phyloP scores from a whole-genome alignment of 2,797 vertebrate genomes.

The Iguana delicatissima region DNA sequence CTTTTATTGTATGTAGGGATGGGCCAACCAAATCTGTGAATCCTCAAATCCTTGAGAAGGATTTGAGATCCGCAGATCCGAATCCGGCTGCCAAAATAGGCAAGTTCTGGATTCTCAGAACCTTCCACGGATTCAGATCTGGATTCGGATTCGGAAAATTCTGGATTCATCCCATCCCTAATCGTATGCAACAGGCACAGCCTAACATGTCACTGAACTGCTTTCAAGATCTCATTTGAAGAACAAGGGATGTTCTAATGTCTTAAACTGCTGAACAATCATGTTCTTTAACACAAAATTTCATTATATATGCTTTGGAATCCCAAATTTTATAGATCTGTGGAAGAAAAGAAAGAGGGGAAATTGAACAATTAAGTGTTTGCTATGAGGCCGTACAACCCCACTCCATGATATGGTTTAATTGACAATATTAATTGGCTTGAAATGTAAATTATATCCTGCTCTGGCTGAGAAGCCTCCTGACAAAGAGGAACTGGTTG shows the following conservation, averaged over 20 bases:
- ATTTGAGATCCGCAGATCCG: no score
- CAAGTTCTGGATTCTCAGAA: no score
- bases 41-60: no score
- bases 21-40: no score
- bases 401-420: no score
- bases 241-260: conserved; percentile 11
- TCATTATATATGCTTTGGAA: neutral
- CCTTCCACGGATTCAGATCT: no score
- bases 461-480: no score
- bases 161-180: neutral
- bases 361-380: neutral
- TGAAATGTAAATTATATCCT: no score
- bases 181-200: neutral
- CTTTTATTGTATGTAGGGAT: neutral
- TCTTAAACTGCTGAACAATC: conserved; percentile 41
- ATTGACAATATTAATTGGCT: no score
- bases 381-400: neutral
- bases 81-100: no score
- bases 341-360: neutral
- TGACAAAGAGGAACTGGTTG: no score
- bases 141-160: no score
- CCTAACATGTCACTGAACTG: neutral
- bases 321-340: neutral
- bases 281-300: conserved; percentile 32
- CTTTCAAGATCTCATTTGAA: neutral